Percentiles rank a stretch among this genome's conserved stretches.
Evolutionary conservation across 2,113 vertebrate genomes (phyloP).

Genomic region (Mellivora capensis): DNA sequence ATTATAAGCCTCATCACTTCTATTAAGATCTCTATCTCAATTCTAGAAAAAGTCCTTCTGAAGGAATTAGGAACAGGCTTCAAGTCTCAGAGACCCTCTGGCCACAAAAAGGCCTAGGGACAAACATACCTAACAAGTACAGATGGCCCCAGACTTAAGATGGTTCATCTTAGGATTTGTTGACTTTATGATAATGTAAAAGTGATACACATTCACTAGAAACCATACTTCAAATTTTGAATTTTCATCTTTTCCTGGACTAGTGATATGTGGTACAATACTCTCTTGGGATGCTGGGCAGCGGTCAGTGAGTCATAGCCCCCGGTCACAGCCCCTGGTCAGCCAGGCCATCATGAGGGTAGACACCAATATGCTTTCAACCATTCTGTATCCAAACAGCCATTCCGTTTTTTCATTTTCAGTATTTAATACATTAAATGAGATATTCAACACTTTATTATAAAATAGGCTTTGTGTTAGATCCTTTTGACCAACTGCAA

Average conservation of each 20-base stretch:
- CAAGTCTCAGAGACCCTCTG: background rate
- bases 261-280: background rate
- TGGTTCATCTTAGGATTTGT: background rate
- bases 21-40: background rate
- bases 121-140: background rate
- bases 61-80: background rate
- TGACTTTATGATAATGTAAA: background rate
- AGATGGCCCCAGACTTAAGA: background rate
- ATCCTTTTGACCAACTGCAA: background rate
- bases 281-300: background rate
- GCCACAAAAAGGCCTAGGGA: too few species aligned
- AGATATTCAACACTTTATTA: background rate
- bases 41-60: background rate
- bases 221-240: background rate
- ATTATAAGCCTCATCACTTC: background rate
- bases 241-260: background rate
- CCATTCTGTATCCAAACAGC: background rate
- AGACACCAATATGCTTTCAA: background rate
- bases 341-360: background rate
- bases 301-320: background rate
- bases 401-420: background rate
- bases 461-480: background rate
- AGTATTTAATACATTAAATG: background rate
- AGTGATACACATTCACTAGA: background rate
- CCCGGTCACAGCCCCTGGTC: background rate